Evolutionary conservation across 2,797 vertebrate genomes (phyloP).

Genomic region (Distichodus sexfasciatus): DNA sequence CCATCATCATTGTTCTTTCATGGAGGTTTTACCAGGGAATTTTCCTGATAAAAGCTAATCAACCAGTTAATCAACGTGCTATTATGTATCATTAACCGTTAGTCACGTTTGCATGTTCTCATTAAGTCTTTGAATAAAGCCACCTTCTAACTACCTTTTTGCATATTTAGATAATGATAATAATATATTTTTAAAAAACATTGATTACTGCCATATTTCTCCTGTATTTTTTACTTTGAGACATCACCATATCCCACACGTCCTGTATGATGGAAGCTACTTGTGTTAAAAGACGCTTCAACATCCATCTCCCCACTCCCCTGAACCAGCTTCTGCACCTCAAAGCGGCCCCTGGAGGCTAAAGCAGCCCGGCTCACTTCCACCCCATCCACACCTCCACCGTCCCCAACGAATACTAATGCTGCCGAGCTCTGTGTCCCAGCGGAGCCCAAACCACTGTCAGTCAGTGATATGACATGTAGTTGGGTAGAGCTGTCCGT

Average conservation of each 20-base stretch:
- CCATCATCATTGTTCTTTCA: no score
- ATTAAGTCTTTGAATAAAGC: no score
- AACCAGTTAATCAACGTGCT: no score
- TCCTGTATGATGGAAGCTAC: not conserved
- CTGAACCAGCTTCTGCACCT: not conserved
- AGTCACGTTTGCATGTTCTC: no score
- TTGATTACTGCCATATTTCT: not conserved
- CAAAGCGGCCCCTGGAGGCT: constrained; percentile 6
- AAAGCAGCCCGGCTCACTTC: not conserved
- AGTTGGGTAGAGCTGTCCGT: constrained; percentile 12
- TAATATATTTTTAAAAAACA: no score
- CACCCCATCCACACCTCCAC: constrained; percentile 5
- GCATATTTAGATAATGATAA: no score
- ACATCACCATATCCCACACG: not conserved
- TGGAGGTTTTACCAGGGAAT: no score
- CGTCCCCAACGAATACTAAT: constrained; percentile 36
- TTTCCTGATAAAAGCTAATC: no score
- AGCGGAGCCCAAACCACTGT: constrained; percentile 5
- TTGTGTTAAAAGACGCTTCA: not conserved
- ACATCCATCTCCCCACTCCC: not conserved
- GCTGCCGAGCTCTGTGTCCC: constrained; percentile 8
- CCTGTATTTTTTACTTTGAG: not conserved
- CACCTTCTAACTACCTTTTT: no score
- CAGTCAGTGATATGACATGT: constrained; percentile 28
- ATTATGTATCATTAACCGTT: no score